Conservation (phyloP, 2,113 vertebrate genomes). For the Ellobius talpinus region DNA sequence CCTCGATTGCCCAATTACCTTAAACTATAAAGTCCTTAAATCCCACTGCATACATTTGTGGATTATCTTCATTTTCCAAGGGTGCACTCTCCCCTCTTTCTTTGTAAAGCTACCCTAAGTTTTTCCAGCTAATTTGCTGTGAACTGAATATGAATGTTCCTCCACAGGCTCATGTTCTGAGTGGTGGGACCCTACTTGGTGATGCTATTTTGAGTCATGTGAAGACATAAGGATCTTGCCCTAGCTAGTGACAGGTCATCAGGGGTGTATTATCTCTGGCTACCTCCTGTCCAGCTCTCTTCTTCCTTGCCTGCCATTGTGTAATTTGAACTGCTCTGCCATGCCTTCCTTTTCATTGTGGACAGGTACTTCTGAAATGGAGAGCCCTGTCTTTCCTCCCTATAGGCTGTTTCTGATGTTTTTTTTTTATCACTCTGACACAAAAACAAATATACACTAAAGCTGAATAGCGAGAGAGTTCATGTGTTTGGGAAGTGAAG, state of each 20-base stretch:
- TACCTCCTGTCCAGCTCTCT: neutral
- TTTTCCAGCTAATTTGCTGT: neutral
- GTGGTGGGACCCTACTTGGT: neutral
- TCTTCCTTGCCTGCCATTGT: neutral
- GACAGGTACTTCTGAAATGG: neutral
- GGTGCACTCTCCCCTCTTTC: fast-evolving
- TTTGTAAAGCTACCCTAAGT: neutral
- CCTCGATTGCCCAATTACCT: neutral
- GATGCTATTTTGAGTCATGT: neutral
- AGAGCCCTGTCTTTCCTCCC: neutral
- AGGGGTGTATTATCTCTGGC: neutral
- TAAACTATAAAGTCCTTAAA: neutral
- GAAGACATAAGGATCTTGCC: neutral
- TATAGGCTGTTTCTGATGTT: neutral
- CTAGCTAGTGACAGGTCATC: neutral
- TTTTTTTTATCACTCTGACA: neutral
- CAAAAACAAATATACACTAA: neutral
- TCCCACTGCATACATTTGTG: neutral
- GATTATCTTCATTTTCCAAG: neutral
- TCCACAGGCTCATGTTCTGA: neutral
- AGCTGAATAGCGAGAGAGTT: neutral
- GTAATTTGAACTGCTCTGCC: neutral
- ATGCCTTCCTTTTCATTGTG: neutral
- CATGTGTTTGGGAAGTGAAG: neutral
- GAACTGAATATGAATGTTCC: neutral